phyloP scores from a whole-genome alignment of 2,797 vertebrate species.

The Orientallactaga sibirica region DNA sequence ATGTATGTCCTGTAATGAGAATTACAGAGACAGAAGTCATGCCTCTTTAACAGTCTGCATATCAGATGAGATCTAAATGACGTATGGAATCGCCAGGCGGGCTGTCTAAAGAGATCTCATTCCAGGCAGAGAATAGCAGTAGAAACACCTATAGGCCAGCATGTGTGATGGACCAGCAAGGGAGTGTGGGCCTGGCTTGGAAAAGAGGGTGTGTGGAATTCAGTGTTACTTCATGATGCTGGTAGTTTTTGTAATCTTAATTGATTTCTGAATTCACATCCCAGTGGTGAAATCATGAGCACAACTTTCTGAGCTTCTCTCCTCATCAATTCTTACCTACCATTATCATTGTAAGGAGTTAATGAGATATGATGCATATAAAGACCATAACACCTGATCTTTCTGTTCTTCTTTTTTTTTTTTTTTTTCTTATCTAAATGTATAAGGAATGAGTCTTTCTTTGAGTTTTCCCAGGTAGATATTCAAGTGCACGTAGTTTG shows the following conservation, averaged over 20 bases:
- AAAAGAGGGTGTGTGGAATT: neutral
- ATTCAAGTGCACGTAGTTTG: neutral
- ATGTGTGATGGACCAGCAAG: neutral
- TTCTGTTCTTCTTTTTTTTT: neutral
- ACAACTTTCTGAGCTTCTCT: neutral
- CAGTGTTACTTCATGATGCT: neutral
- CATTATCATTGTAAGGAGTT: neutral
- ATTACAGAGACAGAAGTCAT: neutral
- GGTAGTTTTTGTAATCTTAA: neutral
- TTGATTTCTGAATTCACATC: slow-evolving; percentile 31
- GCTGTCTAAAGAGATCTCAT: neutral
- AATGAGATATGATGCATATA: neutral
- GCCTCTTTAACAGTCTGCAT: neutral
- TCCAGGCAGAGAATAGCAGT: neutral
- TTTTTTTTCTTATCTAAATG: slow-evolving; percentile 13
- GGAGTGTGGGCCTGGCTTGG: neutral
- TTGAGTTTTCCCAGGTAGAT: neutral
- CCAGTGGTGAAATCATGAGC: neutral
- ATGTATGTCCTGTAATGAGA: neutral
- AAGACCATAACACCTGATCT: neutral
- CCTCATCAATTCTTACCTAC: slow-evolving; percentile 1
- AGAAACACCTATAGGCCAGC: neutral
- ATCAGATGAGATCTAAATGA: slow-evolving; percentile 1
- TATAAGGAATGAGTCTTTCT: neutral
- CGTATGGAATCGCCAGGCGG: neutral